These are phyloP conservation scores for Parascotia fuliginaria DNA, from an alignment of 2,888 invertebrate genomes.

Conservation along the genomic window DNA sequence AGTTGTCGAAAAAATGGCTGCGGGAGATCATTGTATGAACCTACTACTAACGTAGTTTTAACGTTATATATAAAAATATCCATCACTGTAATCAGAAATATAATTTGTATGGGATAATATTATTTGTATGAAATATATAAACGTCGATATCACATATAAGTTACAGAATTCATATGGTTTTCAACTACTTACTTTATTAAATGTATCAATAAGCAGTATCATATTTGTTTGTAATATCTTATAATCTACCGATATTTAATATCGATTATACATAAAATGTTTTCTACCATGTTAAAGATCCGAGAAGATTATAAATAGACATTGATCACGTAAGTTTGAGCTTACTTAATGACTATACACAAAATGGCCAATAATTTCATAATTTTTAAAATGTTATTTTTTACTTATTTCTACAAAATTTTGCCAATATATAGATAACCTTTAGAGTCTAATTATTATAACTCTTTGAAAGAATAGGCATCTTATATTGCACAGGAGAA, in stretches of 20 bases:
- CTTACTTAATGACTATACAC: not conserved
- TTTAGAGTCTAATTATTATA: too few relatives aligned
- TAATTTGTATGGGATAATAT: not conserved
- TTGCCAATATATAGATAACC: too few relatives aligned
- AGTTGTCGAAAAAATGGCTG: slow-evolving; percentile 33
- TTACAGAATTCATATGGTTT: not conserved
- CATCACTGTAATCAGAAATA: not conserved
- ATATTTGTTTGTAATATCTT: not conserved
- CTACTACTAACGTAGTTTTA: not conserved
- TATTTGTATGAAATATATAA: not conserved
- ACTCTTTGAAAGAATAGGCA: too few relatives aligned
- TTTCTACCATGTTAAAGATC: slow-evolving; percentile 30
- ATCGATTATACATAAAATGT: slow-evolving; percentile 1
- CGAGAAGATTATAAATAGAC: slow-evolving; percentile 7
- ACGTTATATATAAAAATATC: not conserved
- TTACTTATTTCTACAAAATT: too few relatives aligned
- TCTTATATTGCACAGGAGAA: too few relatives aligned
- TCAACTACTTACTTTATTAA: not conserved
- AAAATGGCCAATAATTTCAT: too few relatives aligned
- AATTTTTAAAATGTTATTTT: too few relatives aligned
- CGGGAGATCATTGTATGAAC: not conserved
- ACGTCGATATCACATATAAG: not conserved
- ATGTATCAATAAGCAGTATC: not conserved
- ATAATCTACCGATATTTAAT: not conserved
- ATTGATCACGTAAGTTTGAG: too few relatives aligned